Evolutionary conservation across 2,113 vertebrate genomes (phyloP), one percentile per base, ranked within the genome.

Genomic region (Opisthocomus hoazin): DNA sequence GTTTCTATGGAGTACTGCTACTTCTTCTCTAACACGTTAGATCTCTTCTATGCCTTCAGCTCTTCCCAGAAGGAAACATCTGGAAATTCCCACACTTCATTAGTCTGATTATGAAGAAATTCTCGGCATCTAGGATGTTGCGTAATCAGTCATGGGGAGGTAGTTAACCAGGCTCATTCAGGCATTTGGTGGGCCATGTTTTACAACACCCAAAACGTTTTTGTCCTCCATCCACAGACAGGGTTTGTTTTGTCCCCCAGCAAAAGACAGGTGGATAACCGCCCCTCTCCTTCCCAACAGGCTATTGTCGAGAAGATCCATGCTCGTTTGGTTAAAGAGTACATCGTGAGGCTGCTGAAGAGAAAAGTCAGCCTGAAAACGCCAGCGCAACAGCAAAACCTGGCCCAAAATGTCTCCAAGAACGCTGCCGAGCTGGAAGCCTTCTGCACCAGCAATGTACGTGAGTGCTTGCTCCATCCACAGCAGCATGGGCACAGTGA

Each of bases 261-360:
- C 12, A 48, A 76, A 79, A 73, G 61, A 46, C 5, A 39, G 30
- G 61, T 20, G 26, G 27, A 17, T 79, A 50, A 93, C 48, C 11
- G 5, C 27, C n/a, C 5, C 16, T 69, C 32, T 83, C 34, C 26
- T 46, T 88, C 75, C 53, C 73, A 83, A 46, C 82, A 99, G 99
- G 97, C 96, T 63, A 94, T 99, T 2, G 3, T 99, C 39, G 97
- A 96, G 83, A 95, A 58, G 3, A 87, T 98, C 22, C 95, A 98
- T 1, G 8, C 96, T 51, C 87, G 73, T 75, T 94, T 99, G 94
- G 98, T 98, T 69, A 97, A 96, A 69, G 97, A 98, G 51, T 99
- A 99, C 75, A 97, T 99, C 4, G 84, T 88, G 84, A 98, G 97
- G 91, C 98, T 98, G 91, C 93, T 99, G 95, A 99, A 97, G 94